These are phyloP conservation scores for Laticauda colubrina DNA, from an alignment of 2,113 vertebrate genomes.

Conservation along the genomic window DNA sequence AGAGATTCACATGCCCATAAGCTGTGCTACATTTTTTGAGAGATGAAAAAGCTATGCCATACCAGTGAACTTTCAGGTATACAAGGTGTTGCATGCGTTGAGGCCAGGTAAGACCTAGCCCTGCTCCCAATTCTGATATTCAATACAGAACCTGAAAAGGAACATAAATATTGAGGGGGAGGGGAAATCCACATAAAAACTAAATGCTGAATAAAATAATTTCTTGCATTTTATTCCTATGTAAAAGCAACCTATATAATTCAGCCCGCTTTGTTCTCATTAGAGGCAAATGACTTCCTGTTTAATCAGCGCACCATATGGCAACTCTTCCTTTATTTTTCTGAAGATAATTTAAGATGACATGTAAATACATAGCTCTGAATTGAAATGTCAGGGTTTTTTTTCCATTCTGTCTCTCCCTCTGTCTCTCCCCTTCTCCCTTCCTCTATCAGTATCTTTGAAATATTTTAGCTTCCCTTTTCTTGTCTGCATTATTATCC, in stretches of 20 bases:
- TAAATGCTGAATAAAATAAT: conserved; percentile 41
- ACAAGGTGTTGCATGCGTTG: background rate
- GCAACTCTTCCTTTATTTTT: conserved; percentile 17
- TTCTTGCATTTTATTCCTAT: conserved; percentile 28
- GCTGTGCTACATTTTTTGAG: background rate
- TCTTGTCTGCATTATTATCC: background rate
- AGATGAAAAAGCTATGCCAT: background rate
- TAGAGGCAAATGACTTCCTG: conserved; percentile 28
- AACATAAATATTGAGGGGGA: background rate
- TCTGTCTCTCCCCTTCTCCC: background rate
- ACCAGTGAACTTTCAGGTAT: background rate
- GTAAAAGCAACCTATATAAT: conserved; percentile 20
- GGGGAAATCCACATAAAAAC: background rate
- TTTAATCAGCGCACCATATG: conserved; percentile 35
- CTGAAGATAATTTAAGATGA: conserved; percentile 20
- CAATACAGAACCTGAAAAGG: background rate
- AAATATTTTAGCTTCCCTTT: conserved; percentile 10
- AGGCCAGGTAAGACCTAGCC: background rate
- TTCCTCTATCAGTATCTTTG: conserved; percentile 8
- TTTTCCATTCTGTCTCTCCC: background rate
- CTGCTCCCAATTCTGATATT: background rate
- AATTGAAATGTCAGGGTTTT: conserved; percentile 29
- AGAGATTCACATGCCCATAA: background rate
- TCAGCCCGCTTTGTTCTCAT: conserved; percentile 34
- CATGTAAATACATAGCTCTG: conserved; percentile 7